phyloP scores from a whole-genome alignment of 2,888 invertebrate species.

The Meteorus cinctellus region DNA sequence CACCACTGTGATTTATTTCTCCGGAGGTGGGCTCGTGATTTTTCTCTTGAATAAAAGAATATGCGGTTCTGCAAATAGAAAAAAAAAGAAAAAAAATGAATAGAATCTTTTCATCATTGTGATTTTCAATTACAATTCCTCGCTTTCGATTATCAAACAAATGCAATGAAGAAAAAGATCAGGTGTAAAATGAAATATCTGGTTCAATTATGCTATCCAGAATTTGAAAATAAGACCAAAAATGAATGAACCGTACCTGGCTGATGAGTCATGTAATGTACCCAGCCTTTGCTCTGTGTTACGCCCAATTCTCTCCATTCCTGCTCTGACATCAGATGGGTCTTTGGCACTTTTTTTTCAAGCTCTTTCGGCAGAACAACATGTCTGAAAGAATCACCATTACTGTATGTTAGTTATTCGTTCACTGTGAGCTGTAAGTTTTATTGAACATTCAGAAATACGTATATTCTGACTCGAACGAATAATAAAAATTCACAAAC shows the following conservation, averaged over 20 bases:
- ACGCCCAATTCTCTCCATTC: constrained; percentile 97
- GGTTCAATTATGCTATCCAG: not conserved
- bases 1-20: constrained; percentile 48
- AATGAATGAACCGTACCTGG: constrained; percentile 80
- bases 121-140: not conserved
- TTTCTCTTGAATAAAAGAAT: constrained; percentile 88
- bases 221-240: not conserved
- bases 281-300: constrained; percentile 97
- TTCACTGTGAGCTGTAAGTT: not conserved
- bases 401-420: constrained; percentile 11
- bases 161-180: too few species aligned
- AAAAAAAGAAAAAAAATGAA: not conserved
- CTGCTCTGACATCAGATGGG: constrained; percentile 92
- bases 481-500: too few species aligned
- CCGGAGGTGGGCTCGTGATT: constrained; percentile 76
- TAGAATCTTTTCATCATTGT: not conserved
- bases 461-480: too few species aligned
- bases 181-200: not conserved
- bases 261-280: constrained; percentile 96
- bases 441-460: not conserved
- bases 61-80: constrained; percentile 84
- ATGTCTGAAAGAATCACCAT: constrained; percentile 79
- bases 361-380: constrained; percentile 95
- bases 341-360: constrained; percentile 91
- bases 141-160: too few species aligned